Conservation (phyloP, 2,797 vertebrate species). For the Pangasius mekongensis region DNA sequence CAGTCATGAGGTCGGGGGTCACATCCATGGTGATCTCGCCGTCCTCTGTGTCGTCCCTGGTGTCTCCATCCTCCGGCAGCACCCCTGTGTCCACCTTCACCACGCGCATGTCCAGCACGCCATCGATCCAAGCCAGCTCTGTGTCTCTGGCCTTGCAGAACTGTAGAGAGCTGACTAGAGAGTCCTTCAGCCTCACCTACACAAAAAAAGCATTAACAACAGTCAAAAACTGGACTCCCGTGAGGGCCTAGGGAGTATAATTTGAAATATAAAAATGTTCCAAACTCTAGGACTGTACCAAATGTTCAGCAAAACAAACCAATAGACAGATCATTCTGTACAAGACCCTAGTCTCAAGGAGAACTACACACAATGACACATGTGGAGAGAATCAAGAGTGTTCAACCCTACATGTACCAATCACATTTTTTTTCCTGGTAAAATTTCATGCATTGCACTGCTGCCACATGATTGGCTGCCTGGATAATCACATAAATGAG, state of each 20-base stretch:
- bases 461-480: background rate
- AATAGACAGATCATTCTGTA: background rate
- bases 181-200: slow-evolving; percentile 97
- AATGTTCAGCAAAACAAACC: background rate
- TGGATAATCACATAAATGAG: background rate
- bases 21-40: slow-evolving; percentile 84
- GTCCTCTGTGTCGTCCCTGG: slow-evolving; percentile 86
- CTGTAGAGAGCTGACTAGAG: slow-evolving; percentile 96
- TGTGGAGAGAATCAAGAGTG: background rate
- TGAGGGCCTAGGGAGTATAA: background rate
- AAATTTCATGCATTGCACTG: background rate
- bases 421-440: background rate
- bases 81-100: slow-evolving; percentile 97
- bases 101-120: slow-evolving; percentile 96
- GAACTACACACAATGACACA: background rate
- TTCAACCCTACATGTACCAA: background rate
- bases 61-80: slow-evolving; percentile 88
- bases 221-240: background rate
- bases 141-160: slow-evolving; percentile 98
- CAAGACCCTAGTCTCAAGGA: background rate
- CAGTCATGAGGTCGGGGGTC: slow-evolving; percentile 66
- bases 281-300: background rate
- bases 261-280: background rate
- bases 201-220: background rate
- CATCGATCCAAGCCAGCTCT: slow-evolving; percentile 96